phyloP scores from a whole-genome alignment of 2,113 vertebrate species.

The Paedocypris sp. region DNA sequence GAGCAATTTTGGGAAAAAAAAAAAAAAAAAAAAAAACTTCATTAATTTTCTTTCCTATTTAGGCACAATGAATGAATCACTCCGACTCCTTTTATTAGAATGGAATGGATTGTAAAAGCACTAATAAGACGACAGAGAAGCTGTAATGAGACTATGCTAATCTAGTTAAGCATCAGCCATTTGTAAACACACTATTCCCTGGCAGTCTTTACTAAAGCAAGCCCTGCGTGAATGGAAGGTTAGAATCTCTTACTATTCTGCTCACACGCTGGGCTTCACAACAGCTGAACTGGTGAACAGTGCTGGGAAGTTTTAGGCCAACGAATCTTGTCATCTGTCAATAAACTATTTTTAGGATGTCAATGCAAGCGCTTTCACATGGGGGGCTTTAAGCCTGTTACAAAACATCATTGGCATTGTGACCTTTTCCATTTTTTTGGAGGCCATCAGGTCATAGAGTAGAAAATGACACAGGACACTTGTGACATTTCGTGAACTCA shows the following conservation, averaged over 20 bases:
- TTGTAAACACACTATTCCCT: background rate
- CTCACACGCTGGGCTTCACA: background rate
- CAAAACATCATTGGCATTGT: background rate
- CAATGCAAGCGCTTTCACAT: constrained; percentile 8
- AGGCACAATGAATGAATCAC: too few species aligned
- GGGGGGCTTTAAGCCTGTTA: background rate
- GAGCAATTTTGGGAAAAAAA: background rate
- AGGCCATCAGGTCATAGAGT: too few species aligned
- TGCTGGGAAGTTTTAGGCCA: background rate
- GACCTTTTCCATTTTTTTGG: constrained; percentile 7
- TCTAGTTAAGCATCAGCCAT: background rate
- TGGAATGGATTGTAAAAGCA: background rate
- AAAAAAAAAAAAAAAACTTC: background rate
- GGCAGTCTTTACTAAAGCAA: background rate
- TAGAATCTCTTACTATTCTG: background rate
- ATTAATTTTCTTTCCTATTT: too few species aligned
- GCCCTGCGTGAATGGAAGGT: background rate
- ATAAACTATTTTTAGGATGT: constrained; percentile 27
- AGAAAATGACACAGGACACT: too few species aligned
- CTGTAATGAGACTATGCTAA: background rate
- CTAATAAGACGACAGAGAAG: background rate
- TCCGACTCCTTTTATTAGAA: too few species aligned
- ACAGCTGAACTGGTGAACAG: background rate
- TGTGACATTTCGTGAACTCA: too few species aligned
- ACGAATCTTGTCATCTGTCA: background rate